Conservation (phyloP, 2,888 invertebrate species). For the Sarcophaga caerulescens region DNA sequence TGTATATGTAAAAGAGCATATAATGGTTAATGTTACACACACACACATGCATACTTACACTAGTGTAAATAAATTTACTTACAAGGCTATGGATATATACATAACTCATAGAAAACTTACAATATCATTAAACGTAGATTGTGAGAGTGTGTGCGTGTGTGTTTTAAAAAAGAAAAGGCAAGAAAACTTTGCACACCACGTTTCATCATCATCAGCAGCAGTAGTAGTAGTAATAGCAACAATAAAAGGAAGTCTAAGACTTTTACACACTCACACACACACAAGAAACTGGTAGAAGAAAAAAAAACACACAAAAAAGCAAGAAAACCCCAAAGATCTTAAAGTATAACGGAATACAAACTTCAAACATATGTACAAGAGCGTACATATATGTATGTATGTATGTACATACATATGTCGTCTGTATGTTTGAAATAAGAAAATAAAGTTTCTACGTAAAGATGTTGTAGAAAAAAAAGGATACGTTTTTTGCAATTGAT, state of each 20-base stretch:
- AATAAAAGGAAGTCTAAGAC: constrained; percentile 43
- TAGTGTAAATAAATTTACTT: neutral
- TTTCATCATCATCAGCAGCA: constrained; percentile 59
- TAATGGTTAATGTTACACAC: constrained; percentile 57
- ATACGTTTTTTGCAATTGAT: constrained; percentile 80
- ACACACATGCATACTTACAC: neutral
- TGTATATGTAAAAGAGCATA: constrained; percentile 14
- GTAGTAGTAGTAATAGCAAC: constrained; percentile 33
- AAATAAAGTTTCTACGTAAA: constrained; percentile 60
- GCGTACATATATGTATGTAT: constrained; percentile 3
- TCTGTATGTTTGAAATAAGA: constrained; percentile 6
- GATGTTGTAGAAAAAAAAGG: constrained; percentile 74
- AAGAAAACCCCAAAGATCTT: constrained; percentile 57
- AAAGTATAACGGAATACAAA: constrained; percentile 39
- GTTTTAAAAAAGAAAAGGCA: constrained; percentile 57
- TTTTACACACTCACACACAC: neutral
- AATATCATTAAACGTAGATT: constrained; percentile 61
- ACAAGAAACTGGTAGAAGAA: constrained; percentile 21
- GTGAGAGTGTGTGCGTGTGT: neutral
- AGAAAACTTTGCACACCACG: constrained; percentile 56
- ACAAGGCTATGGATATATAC: constrained; percentile 49
- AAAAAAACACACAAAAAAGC: constrained; percentile 12
- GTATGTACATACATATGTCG: neutral
- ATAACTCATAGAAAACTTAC: constrained; percentile 67
- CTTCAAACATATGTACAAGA: constrained; percentile 18